phyloP scores from a whole-genome alignment of 2,797 vertebrate genomes.

The Jordanella pulchra region DNA sequence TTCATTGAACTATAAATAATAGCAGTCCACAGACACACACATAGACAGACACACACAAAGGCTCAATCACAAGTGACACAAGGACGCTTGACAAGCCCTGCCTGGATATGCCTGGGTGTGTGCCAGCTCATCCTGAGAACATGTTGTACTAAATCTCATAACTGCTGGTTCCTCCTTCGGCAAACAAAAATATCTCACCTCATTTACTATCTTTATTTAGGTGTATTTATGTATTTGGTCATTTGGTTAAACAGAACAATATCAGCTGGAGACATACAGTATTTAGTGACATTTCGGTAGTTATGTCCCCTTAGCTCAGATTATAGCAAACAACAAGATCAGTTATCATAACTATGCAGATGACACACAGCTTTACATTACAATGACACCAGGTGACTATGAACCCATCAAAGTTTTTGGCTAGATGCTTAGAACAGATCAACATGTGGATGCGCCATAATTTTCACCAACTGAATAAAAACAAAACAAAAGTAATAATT shows the following conservation, averaged over 20 bases:
- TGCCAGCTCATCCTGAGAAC: conserved; percentile 20
- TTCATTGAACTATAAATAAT: conserved; percentile 60
- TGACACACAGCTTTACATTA: too few relatives aligned
- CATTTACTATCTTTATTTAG: background rate
- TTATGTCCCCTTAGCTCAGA: too few relatives aligned
- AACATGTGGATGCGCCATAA: too few relatives aligned
- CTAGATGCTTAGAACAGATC: too few relatives aligned
- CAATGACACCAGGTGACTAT: too few relatives aligned
- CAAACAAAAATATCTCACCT: conserved; percentile 1
- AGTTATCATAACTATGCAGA: too few relatives aligned
- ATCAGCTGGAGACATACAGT: background rate
- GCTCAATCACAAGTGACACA: conserved; percentile 15
- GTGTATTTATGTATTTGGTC: background rate
- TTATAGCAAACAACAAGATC: too few relatives aligned
- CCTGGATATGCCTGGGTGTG: conserved; percentile 19
- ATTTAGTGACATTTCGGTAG: background rate
- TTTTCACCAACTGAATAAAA: too few relatives aligned
- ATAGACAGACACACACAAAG: conserved; percentile 25
- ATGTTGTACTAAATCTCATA: conserved; percentile 14
- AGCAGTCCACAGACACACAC: background rate
- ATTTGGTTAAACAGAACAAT: background rate
- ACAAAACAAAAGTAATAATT: too few relatives aligned
- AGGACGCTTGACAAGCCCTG: conserved; percentile 20
- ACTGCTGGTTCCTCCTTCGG: background rate
- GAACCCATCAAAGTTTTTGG: too few relatives aligned